phyloP scores from a whole-genome alignment of 2,113 vertebrate genomes.

The Cryptotis parvus region DNA sequence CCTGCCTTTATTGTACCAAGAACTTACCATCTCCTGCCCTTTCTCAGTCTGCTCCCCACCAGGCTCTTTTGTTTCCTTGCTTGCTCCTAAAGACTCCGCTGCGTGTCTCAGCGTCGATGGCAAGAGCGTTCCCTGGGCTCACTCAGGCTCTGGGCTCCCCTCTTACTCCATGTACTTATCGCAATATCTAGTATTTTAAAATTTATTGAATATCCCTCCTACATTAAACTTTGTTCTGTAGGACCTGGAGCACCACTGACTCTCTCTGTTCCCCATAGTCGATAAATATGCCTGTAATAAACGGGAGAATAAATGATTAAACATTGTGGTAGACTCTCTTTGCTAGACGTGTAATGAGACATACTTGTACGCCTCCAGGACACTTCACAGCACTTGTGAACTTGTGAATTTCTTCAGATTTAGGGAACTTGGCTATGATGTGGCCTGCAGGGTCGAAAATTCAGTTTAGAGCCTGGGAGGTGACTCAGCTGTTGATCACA shows the following conservation, averaged over 20 bases:
- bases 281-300: slow-evolving; percentile 23
- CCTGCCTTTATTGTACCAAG: not conserved
- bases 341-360: too few relatives aligned
- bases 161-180: not conserved
- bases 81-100: not conserved
- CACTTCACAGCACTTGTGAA: too few relatives aligned
- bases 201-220: not conserved
- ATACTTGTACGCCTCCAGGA: too few relatives aligned
- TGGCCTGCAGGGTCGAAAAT: too few relatives aligned
- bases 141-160: not conserved
- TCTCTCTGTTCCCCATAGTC: too few relatives aligned
- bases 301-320: slow-evolving; percentile 30
- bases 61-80: not conserved
- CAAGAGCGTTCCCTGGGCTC: not conserved
- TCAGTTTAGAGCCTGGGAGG: too few relatives aligned
- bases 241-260: too few relatives aligned
- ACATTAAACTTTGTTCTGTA: not conserved
- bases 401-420: too few relatives aligned
- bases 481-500: too few relatives aligned
- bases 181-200: not conserved
- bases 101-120: not conserved
- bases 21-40: not conserved
- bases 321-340: not conserved
- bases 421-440: too few relatives aligned
- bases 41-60: not conserved